Evolutionary conservation across 2,888 invertebrate species (phyloP), one percentile per base, ranked within the genome.

Genomic region (Diadegma fenestrale): DNA sequence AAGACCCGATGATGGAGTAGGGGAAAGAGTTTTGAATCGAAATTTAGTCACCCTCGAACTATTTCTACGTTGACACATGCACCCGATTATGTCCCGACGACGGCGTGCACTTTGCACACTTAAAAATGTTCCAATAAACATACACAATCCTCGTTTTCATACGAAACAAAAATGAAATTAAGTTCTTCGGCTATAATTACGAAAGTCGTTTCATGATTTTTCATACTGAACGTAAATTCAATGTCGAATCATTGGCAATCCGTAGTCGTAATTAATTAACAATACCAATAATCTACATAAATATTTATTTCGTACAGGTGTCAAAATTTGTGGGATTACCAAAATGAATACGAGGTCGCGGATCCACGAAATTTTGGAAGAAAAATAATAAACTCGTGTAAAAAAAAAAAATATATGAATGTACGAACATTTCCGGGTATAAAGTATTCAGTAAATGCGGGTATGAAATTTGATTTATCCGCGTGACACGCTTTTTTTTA

Each of bases 1-100:
- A 54, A 73, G 43, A 33, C 17, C 73, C 33, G 48, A 58, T 22
- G 71, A 63, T 61, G 77, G 51, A 51, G 51, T 19, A 66, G 63
- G 72, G 64, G 64, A 41, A 8, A 37, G 51, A 82, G 82, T 61
- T 76, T 72, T 26, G 41, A 80, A 80, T 77, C 82, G 72, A 80
- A 82, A 80, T 85, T 81, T 58, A 19, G 73, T 48, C 45, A 61
- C 1, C 73, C 69, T 72, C 76, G 26, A 63, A 22, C 37, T 64
- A 61, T 73, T 81, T 17, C 48, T 30, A 41, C 30, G 51, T 12
- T 64, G 71, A 64, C 69, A 85, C 72, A 72, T 63, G 82, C 81
- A 61, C 41, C 22, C 41, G 69, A 82, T 82, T 80, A 64, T 71
- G 48, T 69, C 66, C 43, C 58, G 33, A 78, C 66, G 54, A 66